These are phyloP conservation scores for Brachynemurus nebulosus DNA, from an alignment of 2,888 invertebrate species.

Conservation along the genomic window DNA sequence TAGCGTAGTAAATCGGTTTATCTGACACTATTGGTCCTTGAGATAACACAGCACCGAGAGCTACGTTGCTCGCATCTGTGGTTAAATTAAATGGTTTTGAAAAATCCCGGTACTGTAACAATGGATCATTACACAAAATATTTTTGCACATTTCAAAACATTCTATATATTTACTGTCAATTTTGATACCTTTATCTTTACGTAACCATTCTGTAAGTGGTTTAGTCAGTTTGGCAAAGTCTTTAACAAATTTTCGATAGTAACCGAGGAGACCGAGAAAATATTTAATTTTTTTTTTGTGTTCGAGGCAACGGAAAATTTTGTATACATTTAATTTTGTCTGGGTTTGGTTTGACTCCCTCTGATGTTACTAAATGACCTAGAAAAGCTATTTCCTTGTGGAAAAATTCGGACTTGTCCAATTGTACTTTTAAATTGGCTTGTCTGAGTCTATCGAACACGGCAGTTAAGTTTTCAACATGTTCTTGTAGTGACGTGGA, in stretches of 20 bases:
- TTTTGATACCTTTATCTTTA: no score
- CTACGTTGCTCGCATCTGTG: constrained; percentile 20
- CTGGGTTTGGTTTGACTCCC: constrained; percentile 20
- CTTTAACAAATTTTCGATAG: constrained; percentile 19
- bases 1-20: constrained; percentile 26
- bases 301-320: no score
- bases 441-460: constrained; percentile 12
- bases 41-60: constrained; percentile 16
- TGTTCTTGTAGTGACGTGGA: constrained; percentile 16
- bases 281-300: no score
- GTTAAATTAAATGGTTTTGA: no score
- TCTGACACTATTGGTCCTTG: constrained; percentile 20
- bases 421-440: constrained; percentile 15
- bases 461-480: constrained; percentile 8
- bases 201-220: constrained; percentile 15
- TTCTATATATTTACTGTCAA: not conserved
- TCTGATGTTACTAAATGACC: constrained; percentile 20
- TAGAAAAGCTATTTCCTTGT: constrained; percentile 18
- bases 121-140: constrained; percentile 16
- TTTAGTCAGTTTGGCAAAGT: constrained; percentile 15
- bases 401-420: constrained; percentile 16
- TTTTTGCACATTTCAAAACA: constrained; percentile 18
- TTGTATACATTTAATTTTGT: no score
- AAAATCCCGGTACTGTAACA: constrained; percentile 20
- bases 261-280: constrained; percentile 16